Percentiles rank a stretch among this genome's conserved stretches.
These are phyloP conservation scores for Omphaloscelis lunosa DNA, from an alignment of 2,888 invertebrate genomes.

Conservation along the genomic window DNA sequence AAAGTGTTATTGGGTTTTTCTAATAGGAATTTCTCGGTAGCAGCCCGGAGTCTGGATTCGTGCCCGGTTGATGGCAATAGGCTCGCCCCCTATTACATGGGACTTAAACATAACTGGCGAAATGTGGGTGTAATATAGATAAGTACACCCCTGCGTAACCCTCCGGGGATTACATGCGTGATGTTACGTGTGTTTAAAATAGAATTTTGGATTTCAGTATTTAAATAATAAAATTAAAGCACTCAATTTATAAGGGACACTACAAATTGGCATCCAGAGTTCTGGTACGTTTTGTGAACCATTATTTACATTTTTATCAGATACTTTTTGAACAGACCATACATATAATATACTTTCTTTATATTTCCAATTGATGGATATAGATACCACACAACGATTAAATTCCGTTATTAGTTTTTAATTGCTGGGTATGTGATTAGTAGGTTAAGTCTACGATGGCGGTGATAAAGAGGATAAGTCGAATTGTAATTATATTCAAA, in stretches of 20 bases:
- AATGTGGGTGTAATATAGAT: no score
- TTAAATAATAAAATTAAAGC: background rate
- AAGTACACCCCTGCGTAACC: no score
- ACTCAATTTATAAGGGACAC: no score
- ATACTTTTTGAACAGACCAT: background rate
- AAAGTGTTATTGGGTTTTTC: no score
- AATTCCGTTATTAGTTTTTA: conserved; percentile 50
- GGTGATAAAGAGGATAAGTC: conserved; percentile 30
- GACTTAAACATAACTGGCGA: no score
- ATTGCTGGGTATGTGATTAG: conserved; percentile 38
- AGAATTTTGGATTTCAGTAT: background rate
- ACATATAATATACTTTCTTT: conserved; percentile 35
- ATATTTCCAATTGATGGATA: conserved; percentile 48
- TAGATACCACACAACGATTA: conserved; percentile 42
- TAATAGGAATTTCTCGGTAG: no score
- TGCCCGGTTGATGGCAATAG: no score
- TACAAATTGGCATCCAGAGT: no score
- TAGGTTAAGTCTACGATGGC: conserved; percentile 24
- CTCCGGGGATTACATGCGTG: no score
- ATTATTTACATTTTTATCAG: background rate
- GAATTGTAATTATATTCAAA: conserved; percentile 39
- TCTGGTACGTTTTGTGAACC: background rate
- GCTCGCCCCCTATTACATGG: no score
- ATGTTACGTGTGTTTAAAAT: no score
- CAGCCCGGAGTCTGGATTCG: no score